Evolutionary conservation across 1,140 invertebrate species (phyloP), one percentile per base, ranked within the genome.

Genomic region (Odontomachus brunneus): DNA sequence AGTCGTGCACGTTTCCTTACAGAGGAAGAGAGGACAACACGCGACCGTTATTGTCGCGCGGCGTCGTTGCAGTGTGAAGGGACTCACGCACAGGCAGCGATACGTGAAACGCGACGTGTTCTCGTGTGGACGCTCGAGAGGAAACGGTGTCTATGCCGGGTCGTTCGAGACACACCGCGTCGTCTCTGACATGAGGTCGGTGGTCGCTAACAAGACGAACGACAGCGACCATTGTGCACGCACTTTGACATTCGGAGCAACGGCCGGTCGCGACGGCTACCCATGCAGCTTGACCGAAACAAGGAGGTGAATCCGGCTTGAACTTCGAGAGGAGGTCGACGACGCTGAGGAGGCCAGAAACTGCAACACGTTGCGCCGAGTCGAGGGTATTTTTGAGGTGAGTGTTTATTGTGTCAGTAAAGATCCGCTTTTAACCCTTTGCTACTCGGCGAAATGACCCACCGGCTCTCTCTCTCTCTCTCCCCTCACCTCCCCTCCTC

Each of bases 161-260:
- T 44, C 9, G 38, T 11, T 44, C 1, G 51, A 15, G 51, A 22
- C 29, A 9, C 75, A 78, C 63, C 51, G 53, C 53, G 38, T 44
- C 51, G 65, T 57, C n/a, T 14, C 51, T 57, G 75, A 80, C 75
- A 80, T 80, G 75, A 51, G 65, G 65, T 33, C 75, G 63, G 51
- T 53, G 22, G 67, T 55, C 75, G 48, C 65, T 29, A 29, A 38
- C 65, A 7, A 7, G 0, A 4, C 38, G 29, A 33, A 3, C 29
- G 29, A 33, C 38, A 9, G 38, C 38, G 38, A 44, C 0, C 75
- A 71, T 80, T 80, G 75, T 80, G 53, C 65, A 51, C 24, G 51
- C 75, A 22, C 51, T 69, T 80, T 80, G 75, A 80, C 65, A 80
- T 38, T 57, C 75, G 51, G 75, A 65, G 75, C 75, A 80, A 80